A percentile compares a stretch with the other conserved stretches of the same genome.
These are phyloP conservation scores for Malthinus seriepunctatus DNA, from an alignment of 2,888 invertebrate genomes.

Conservation along the genomic window DNA sequence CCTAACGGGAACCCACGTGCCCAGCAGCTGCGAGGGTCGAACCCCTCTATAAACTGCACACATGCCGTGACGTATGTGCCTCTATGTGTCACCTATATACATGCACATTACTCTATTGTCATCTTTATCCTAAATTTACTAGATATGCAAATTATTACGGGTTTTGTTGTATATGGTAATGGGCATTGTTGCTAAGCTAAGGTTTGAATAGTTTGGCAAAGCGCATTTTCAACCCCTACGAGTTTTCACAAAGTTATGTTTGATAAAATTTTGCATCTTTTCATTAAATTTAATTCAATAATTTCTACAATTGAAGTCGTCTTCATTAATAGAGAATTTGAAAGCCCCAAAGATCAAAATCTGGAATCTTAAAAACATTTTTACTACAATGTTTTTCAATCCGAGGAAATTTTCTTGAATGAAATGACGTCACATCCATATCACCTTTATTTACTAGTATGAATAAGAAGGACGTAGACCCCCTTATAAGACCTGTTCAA, in stretches of 20 bases:
- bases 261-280: too few relatives aligned
- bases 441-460: conserved; percentile 5
- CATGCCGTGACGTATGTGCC: conserved; percentile 49
- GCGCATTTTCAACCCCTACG: too few relatives aligned
- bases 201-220: too few relatives aligned
- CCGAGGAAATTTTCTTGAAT: conserved; percentile 20
- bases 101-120: conserved; percentile 27
- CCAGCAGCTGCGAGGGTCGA: conserved; percentile 48
- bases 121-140: conserved; percentile 22
- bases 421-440: conserved; percentile 32
- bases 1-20: conserved; percentile 42
- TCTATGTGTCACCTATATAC: conserved; percentile 46
- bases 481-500: conserved; percentile 20
- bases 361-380: too few relatives aligned
- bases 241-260: too few relatives aligned
- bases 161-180: conserved; percentile 6
- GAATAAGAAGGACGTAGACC: conserved; percentile 9
- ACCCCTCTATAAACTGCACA: conserved; percentile 47
- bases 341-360: too few relatives aligned
- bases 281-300: too few relatives aligned
- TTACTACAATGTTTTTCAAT: too few relatives aligned
- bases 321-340: too few relatives aligned
- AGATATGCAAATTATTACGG: conserved; percentile 21
- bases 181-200: neutral
- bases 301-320: too few relatives aligned